These are phyloP conservation scores for Carassius carassius DNA, from an alignment of 2,113 vertebrate genomes.

Conservation along the genomic window DNA sequence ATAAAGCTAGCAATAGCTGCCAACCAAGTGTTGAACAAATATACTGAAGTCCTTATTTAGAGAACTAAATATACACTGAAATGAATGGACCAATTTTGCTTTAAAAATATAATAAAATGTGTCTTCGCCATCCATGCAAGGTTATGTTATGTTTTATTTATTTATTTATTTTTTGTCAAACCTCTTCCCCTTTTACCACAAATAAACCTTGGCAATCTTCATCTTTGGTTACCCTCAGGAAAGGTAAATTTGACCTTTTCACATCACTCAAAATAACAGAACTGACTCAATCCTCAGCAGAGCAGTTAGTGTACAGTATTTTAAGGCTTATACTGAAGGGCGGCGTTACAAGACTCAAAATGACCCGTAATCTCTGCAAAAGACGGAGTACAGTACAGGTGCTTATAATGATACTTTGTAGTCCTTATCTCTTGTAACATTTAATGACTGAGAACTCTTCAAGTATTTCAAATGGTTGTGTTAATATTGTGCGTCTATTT, in stretches of 20 bases:
- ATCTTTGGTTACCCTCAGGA: conserved; percentile 12
- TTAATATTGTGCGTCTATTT: conserved; percentile 17
- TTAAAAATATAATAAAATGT: conserved; percentile 4
- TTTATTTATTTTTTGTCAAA: background rate
- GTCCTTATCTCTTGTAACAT: conserved; percentile 15
- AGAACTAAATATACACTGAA: background rate
- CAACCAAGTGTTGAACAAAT: background rate
- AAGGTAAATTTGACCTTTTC: background rate
- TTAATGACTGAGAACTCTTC: conserved; percentile 29
- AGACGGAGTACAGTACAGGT: background rate
- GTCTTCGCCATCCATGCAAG: background rate
- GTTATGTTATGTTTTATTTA: too few species aligned
- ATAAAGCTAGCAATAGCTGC: background rate
- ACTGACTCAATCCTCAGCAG: background rate
- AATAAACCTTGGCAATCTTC: background rate
- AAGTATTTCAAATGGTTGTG: conserved; percentile 36
- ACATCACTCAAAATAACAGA: background rate
- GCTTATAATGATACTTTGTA: conserved; percentile 16
- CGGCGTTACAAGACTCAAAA: conserved; percentile 15
- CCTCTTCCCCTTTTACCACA: background rate
- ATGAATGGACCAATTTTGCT: background rate
- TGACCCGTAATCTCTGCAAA: conserved; percentile 23
- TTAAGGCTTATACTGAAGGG: conserved; percentile 27
- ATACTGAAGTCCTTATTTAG: background rate
- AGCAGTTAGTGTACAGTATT: conserved; percentile 2